phyloP scores from a whole-genome alignment of 2,888 invertebrate genomes.

The Aphelenchoides bicaudatus region DNA sequence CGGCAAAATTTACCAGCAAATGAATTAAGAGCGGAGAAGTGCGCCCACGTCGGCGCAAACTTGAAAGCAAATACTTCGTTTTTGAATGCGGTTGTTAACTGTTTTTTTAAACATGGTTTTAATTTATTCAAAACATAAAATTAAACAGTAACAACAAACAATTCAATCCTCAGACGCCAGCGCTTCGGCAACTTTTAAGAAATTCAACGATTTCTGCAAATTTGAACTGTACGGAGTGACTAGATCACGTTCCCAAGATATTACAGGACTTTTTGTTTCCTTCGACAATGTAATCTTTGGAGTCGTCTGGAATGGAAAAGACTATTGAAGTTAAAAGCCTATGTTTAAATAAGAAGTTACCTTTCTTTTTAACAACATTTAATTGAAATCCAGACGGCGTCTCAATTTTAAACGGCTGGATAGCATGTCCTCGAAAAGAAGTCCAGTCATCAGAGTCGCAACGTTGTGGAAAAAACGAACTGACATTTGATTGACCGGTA shows the following conservation, averaged over 20 bases:
- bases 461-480: not conserved
- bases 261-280: too few relatives aligned
- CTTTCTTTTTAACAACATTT: not conserved
- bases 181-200: not conserved
- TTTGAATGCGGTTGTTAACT: too few relatives aligned
- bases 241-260: conserved; percentile 11
- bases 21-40: not conserved
- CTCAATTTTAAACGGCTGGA: not conserved
- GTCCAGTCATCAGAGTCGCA: not conserved
- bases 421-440: conserved; percentile 1
- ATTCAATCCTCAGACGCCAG: not conserved
- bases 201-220: not conserved
- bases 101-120: not conserved
- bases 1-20: not conserved
- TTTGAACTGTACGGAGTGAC: not conserved
- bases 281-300: too few relatives aligned
- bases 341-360: not conserved
- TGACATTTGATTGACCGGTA: conserved; percentile 1
- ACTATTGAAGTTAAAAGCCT: too few relatives aligned
- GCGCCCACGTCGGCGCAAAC: too few relatives aligned
- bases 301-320: too few relatives aligned
- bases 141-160: not conserved
- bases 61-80: too few relatives aligned
- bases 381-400: not conserved
- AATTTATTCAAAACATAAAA: not conserved